Conservation (phyloP, 2,113 vertebrate genomes). For the Ptilonorhynchus violaceus region DNA sequence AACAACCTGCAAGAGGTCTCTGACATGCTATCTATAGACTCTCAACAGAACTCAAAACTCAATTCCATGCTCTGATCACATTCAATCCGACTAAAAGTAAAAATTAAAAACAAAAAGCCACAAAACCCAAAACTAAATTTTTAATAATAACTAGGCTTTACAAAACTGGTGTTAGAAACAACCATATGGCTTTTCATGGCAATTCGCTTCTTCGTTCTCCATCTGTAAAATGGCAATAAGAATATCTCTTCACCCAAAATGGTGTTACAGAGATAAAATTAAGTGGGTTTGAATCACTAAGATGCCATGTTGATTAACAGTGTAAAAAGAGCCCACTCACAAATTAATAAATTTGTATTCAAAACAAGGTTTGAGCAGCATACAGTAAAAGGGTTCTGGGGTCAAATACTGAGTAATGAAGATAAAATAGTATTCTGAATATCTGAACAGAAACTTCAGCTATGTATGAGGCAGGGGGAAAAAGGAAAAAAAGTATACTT, state of each 20-base stretch:
- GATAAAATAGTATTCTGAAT: background rate
- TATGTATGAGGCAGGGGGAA: fast-evolving
- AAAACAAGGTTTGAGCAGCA: background rate
- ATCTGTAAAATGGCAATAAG: background rate
- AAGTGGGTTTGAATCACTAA: background rate
- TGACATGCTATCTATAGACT: background rate
- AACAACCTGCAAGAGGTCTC: background rate
- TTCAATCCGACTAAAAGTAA: background rate
- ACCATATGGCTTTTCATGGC: background rate
- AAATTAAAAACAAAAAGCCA: background rate
- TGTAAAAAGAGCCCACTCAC: background rate
- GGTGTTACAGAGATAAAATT: background rate
- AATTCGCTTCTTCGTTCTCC: background rate
- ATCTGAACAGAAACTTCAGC: background rate
- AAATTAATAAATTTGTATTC: background rate
- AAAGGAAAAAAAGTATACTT: background rate
- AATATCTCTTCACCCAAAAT: background rate
- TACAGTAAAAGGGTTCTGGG: background rate
- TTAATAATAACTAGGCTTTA: background rate
- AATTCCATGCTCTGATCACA: background rate
- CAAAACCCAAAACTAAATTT: background rate
- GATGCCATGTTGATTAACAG: background rate
- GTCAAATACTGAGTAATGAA: background rate
- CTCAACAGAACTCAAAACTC: background rate
- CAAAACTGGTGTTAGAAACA: background rate